These are phyloP conservation scores for Schizopygopsis malacanthus DNA, from an alignment of 2,797 vertebrate species.

Conservation along the genomic window DNA sequence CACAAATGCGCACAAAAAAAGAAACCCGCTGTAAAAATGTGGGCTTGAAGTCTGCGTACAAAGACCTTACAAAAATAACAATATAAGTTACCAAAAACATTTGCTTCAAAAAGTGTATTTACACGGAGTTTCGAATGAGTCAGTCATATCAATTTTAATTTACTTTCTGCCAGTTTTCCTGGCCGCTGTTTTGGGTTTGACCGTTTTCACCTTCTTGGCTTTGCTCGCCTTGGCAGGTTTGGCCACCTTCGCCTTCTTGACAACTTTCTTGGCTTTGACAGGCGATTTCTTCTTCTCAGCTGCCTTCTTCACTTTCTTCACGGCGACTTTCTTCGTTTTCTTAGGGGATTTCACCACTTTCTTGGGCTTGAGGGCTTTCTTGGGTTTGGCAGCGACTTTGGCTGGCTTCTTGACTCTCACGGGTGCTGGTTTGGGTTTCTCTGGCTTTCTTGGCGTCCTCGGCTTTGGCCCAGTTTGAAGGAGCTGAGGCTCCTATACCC, in stretches of 20 bases:
- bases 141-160: background rate
- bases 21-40: conserved; percentile 70
- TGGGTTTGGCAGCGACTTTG: conserved; percentile 76
- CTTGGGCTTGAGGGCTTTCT: conserved; percentile 78
- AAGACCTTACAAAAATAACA: conserved; percentile 82
- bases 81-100: conserved; percentile 72
- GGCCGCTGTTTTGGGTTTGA: conserved; percentile 84
- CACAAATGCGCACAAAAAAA: conserved; percentile 67
- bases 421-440: conserved; percentile 72
- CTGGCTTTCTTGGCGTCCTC: conserved; percentile 82
- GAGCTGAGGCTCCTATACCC: conserved; percentile 92
- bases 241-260: conserved; percentile 79
- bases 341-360: conserved; percentile 73
- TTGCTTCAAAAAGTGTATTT: conserved; percentile 82
- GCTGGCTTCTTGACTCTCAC: conserved; percentile 77
- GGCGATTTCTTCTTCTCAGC: conserved; percentile 79
- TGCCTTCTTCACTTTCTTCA: conserved; percentile 81
- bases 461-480: conserved; percentile 87
- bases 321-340: conserved; percentile 80
- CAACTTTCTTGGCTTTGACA: conserved; percentile 80
- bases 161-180: conserved; percentile 88
- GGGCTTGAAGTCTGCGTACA: conserved; percentile 69
- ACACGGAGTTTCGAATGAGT: conserved; percentile 74
- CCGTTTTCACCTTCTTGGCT: conserved; percentile 70
- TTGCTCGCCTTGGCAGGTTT: conserved; percentile 80